Conservation (phyloP, 2,888 invertebrate genomes). For the Tineola bisselliella region DNA sequence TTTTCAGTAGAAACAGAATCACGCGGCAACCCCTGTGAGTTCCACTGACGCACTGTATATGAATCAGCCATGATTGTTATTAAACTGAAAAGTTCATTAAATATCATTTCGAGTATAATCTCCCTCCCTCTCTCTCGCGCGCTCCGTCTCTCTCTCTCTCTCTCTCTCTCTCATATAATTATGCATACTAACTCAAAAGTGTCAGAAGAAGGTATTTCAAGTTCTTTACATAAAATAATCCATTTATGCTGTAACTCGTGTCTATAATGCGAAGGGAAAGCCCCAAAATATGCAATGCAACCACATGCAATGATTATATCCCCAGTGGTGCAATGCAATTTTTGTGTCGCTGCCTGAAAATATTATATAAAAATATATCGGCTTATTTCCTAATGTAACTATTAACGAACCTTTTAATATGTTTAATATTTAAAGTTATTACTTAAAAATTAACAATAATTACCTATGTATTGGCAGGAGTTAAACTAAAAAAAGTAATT, state of each 20-base stretch:
- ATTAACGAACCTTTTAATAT: no score
- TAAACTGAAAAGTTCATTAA: slow-evolving; percentile 62
- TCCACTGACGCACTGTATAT: slow-evolving; percentile 90
- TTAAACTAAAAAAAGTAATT: no score
- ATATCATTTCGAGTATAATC: no score
- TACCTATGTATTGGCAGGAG: no score
- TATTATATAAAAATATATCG: slow-evolving; percentile 14
- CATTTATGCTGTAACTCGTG: slow-evolving; percentile 74
- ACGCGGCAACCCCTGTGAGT: slow-evolving; percentile 86
- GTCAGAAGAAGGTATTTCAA: slow-evolving; percentile 76
- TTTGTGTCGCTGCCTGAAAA: slow-evolving; percentile 69
- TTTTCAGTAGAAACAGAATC: slow-evolving; percentile 92
- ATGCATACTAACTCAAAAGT: slow-evolving; percentile 65
- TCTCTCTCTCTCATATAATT: no score
- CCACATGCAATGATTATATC: slow-evolving; percentile 89
- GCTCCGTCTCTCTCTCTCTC: no score
- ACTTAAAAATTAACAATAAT: no score
- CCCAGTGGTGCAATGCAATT: slow-evolving; percentile 80
- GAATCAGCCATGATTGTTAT: slow-evolving; percentile 81
- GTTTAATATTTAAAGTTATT: no score
- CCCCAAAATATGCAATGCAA: slow-evolving; percentile 90
- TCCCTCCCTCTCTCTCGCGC: no score
- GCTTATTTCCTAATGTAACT: no score
- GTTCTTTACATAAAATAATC: slow-evolving; percentile 72
- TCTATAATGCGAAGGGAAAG: slow-evolving; percentile 81